Evolutionary conservation across 2,888 invertebrate genomes (phyloP).

Genomic region (Orchesella flavescens): DNA sequence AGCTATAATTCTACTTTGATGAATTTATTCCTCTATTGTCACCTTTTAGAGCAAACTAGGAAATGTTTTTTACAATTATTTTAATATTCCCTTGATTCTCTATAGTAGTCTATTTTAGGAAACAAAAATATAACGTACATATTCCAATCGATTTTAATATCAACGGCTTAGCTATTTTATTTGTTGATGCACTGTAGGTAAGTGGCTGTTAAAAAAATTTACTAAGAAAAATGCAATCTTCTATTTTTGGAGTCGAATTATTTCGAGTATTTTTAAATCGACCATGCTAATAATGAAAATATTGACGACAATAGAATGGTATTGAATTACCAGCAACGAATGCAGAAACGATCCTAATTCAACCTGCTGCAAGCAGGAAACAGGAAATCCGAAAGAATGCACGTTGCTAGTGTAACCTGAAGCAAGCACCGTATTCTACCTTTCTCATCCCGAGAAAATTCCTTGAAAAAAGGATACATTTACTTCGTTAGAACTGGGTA

Average conservation of each 20-base stretch:
- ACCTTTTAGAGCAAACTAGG: too few species aligned
- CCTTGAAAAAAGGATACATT: constrained; percentile 25
- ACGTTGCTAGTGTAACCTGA: constrained; percentile 2
- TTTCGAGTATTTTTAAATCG: neutral
- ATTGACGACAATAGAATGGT: neutral
- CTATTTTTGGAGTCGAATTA: too few species aligned
- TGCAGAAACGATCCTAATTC: neutral
- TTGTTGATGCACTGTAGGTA: too few species aligned
- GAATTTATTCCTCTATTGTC: neutral
- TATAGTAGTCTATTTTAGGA: too few species aligned
- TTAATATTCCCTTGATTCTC: too few species aligned
- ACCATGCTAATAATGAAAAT: neutral
- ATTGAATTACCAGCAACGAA: neutral
- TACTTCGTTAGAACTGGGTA: constrained; percentile 5
- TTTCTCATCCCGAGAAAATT: constrained; percentile 60
- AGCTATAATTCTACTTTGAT: neutral
- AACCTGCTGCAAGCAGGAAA: constrained; percentile 58
- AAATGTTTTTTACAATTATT: too few species aligned
- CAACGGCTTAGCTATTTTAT: too few species aligned
- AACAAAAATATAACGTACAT: too few species aligned
- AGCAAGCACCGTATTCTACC: constrained; percentile 39
- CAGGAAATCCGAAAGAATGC: constrained; percentile 60
- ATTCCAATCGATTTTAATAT: too few species aligned
- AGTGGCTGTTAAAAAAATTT: too few species aligned
- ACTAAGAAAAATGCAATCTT: too few species aligned